Conservation (phyloP, 2,797 vertebrate genomes). For the Sebastolobus alascanus region DNA sequence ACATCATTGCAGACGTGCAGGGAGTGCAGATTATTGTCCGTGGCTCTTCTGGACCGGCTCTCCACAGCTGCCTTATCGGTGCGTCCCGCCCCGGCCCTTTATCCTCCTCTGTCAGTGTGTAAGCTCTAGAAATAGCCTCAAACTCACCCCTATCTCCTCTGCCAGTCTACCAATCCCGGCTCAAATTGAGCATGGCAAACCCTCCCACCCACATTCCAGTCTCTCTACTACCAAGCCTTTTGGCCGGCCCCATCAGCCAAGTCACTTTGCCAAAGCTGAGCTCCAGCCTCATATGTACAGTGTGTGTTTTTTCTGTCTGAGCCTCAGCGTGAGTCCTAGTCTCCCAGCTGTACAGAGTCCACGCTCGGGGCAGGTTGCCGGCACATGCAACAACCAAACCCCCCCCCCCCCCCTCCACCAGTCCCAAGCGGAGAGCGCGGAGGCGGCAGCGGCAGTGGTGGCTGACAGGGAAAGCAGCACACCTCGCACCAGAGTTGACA, state of each 20-base stretch:
- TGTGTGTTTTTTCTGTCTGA: constrained; percentile 38
- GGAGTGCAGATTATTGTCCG: constrained; percentile 61
- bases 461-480: constrained; percentile 60
- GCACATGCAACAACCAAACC: constrained; percentile 1
- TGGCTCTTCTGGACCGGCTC: constrained; percentile 37
- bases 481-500: constrained; percentile 70
- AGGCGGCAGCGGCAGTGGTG: constrained; percentile 27
- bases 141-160: constrained; percentile 42
- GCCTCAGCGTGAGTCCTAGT: constrained; percentile 31
- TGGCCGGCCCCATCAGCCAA: constrained; percentile 46
- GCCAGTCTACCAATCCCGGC: constrained; percentile 67
- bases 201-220: constrained; percentile 60
- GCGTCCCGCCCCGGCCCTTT: constrained; percentile 39
- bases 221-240: constrained; percentile 52
- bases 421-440: constrained; percentile 8
- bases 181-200: constrained; percentile 67
- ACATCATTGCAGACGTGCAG: constrained; percentile 77
- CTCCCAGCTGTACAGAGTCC: constrained; percentile 38
- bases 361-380: constrained; percentile 30
- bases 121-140: constrained; percentile 68
- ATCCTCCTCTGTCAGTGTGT: constrained; percentile 48
- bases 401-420: too few species aligned
- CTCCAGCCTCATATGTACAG: constrained; percentile 41
- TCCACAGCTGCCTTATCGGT: constrained; percentile 65
- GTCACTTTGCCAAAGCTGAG: constrained; percentile 64